Evolutionary conservation across 2,888 invertebrate species (phyloP).

Genomic region (Epinotia nisella): DNA sequence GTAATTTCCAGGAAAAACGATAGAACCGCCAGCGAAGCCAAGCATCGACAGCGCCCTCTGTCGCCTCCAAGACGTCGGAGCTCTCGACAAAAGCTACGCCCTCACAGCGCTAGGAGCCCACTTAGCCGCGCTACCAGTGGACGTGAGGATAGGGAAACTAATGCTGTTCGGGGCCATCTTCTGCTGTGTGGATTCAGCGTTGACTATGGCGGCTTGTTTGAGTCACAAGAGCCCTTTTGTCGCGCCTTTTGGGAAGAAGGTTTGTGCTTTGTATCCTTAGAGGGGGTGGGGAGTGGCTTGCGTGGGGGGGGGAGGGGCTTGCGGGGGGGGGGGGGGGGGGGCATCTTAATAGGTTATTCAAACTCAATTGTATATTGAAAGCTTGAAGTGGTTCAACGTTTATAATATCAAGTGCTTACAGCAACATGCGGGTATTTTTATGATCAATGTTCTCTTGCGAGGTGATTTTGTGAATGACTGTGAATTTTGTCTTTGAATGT

Average conservation of each 20-base stretch:
- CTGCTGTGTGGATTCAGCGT: constrained; percentile 95
- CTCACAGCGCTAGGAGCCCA: constrained; percentile 95
- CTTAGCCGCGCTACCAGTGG: constrained; percentile 94
- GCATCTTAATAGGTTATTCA: too few relatives aligned
- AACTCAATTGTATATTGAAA: too few relatives aligned
- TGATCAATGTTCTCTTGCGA: too few relatives aligned
- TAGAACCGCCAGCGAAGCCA: constrained; percentile 89
- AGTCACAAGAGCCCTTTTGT: constrained; percentile 92
- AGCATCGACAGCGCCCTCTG: constrained; percentile 88
- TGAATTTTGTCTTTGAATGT: too few relatives aligned
- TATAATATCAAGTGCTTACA: too few relatives aligned
- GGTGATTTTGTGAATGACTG: too few relatives aligned
- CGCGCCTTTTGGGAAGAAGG: constrained; percentile 89
- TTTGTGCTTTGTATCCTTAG: constrained; percentile 48
- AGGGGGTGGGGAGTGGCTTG: too few relatives aligned
- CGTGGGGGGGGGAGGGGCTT: too few relatives aligned
- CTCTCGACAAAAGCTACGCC: constrained; percentile 89
- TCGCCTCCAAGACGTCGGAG: constrained; percentile 91
- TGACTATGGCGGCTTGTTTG: constrained; percentile 94
- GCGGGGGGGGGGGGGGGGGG: too few relatives aligned
- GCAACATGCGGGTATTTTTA: too few relatives aligned
- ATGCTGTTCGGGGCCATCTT: constrained; percentile 96
- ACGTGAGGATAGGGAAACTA: constrained; percentile 95
- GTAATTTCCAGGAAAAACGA: constrained; percentile 82
- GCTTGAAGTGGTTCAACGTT: too few relatives aligned